These are phyloP conservation scores for Drosophila persimilis DNA, from an alignment of 1,140 invertebrate genomes.

Conservation along the genomic window DNA sequence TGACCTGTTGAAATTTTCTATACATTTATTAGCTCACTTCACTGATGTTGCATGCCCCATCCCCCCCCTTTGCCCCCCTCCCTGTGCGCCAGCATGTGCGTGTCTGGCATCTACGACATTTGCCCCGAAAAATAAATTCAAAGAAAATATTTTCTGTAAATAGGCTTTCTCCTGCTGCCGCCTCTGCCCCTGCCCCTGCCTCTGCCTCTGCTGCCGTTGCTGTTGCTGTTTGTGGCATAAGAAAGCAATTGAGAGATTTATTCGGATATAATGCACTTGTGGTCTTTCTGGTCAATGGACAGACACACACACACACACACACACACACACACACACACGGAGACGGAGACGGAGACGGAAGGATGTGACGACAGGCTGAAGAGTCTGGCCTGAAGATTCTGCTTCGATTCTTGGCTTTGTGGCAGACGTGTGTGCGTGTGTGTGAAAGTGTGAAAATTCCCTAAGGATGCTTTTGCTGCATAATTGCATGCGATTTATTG, in stretches of 20 bases:
- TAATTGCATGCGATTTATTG: slow-evolving; percentile 79
- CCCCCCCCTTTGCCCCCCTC: too few species aligned
- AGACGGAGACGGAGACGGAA: not conserved
- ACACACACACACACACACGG: not conserved
- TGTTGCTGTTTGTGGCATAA: slow-evolving; percentile 47
- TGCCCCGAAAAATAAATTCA: slow-evolving; percentile 58
- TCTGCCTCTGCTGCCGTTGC: too few species aligned
- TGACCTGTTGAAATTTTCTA: slow-evolving; percentile 76
- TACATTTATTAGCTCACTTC: slow-evolving; percentile 71
- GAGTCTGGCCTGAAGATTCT: not conserved
- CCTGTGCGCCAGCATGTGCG: slow-evolving; percentile 46
- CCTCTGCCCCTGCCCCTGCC: too few species aligned
- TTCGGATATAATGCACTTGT: slow-evolving; percentile 69
- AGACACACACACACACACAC: not conserved
- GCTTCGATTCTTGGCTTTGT: slow-evolving; percentile 39
- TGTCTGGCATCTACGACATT: slow-evolving; percentile 19
- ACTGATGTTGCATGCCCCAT: slow-evolving; percentile 51
- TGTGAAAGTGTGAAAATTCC: slow-evolving; percentile 79
- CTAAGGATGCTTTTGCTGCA: slow-evolving; percentile 75
- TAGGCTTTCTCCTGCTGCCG: slow-evolving; percentile 29
- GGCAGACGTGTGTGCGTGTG: slow-evolving; percentile 21
- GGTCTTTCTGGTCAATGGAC: slow-evolving; percentile 53
- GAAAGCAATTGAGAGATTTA: slow-evolving; percentile 77
- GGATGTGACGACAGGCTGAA: not conserved
- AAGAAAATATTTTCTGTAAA: slow-evolving; percentile 79